Evolutionary conservation across 2,888 invertebrate species (phyloP), one percentile per base, ranked within the genome.

Genomic region (Ennomos erosarius): DNA sequence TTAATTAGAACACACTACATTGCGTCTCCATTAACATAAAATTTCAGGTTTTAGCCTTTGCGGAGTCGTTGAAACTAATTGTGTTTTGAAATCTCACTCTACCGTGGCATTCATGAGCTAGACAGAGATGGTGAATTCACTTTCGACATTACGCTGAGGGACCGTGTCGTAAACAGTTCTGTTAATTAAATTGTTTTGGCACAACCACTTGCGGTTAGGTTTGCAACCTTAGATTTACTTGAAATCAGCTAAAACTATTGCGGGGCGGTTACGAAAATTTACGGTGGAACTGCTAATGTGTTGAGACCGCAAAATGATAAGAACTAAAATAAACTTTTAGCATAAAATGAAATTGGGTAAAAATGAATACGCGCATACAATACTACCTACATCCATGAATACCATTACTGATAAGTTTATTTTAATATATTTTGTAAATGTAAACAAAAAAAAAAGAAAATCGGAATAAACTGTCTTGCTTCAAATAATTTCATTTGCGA

Each of bases 1-100:
- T 74, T 84, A 91, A 90, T 89, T 88, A 88, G 82, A 86, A 84
- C 84, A 82, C 68, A 77, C 69, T 68, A 67, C 79, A 84, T 86
- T 86, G 90, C 88, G 86, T 85, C 82, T 74, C 85, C 79, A 91
- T 91, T 91, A 88, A 78, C 90, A 91, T 91, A 89, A 87, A 85
- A 89, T 88, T 90, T 90, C 90, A 90, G 90, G 87, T 89, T 85
- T 59, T 88, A 86, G 79, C 88, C 85, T 90, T 83, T 84, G 82
- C 80, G 75, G 77, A 85, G 79, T 81, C 79, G 83, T 83, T 86
- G 80, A 81, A 72, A 79, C 75, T 81, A 82, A 85, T 84, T 81
- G 81, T 82, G 82, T 82, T 79, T 71, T 75, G 77, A 73, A 79
- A 82, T 87, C 85, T 79, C 80, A 67, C 77, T 85, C 80, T 78